phyloP scores from a whole-genome alignment of 2,113 vertebrate species.

The Thunnus thynnus region DNA sequence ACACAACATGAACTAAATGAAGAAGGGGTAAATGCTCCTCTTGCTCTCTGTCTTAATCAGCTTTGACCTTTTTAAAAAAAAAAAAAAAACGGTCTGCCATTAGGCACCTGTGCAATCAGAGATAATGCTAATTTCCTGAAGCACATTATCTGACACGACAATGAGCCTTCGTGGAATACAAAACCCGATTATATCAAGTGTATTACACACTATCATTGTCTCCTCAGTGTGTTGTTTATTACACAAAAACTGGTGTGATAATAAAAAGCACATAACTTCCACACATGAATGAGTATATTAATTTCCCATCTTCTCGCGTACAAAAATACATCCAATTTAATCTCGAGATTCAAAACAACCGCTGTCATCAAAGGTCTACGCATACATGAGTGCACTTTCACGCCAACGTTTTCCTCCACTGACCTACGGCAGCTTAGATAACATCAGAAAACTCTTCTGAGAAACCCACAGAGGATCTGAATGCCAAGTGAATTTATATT shows the following conservation, averaged over 20 bases:
- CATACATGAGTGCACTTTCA: constrained; percentile 17
- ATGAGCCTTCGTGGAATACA: constrained; percentile 18
- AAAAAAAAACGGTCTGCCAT: constrained; percentile 19
- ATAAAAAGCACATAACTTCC: constrained; percentile 37
- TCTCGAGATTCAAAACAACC: constrained; percentile 45
- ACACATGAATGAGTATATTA: constrained; percentile 31
- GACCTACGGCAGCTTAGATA: constrained; percentile 24
- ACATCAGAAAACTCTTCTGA: constrained; percentile 17
- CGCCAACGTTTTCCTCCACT: constrained; percentile 10
- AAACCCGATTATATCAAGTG: constrained; percentile 38
- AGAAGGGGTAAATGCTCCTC: constrained; percentile 11
- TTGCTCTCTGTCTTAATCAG: constrained; percentile 9
- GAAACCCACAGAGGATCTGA: constrained; percentile 35
- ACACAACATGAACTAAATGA: constrained; percentile 32
- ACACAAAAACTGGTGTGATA: constrained; percentile 37
- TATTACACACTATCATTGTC: constrained; percentile 36
- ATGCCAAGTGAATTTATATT: constrained; percentile 18
- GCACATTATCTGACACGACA: constrained; percentile 32
- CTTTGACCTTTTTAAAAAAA: constrained; percentile 30
- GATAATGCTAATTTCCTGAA: constrained; percentile 32
- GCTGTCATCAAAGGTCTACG: constrained; percentile 11
- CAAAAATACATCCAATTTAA: constrained; percentile 73
- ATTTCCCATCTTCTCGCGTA: constrained; percentile 45
- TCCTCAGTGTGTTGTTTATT: constrained; percentile 36
- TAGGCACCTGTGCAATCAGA: constrained; percentile 37